Conservation (phyloP, 1,140 invertebrate genomes). For the Diorhabda carinulata region DNA sequence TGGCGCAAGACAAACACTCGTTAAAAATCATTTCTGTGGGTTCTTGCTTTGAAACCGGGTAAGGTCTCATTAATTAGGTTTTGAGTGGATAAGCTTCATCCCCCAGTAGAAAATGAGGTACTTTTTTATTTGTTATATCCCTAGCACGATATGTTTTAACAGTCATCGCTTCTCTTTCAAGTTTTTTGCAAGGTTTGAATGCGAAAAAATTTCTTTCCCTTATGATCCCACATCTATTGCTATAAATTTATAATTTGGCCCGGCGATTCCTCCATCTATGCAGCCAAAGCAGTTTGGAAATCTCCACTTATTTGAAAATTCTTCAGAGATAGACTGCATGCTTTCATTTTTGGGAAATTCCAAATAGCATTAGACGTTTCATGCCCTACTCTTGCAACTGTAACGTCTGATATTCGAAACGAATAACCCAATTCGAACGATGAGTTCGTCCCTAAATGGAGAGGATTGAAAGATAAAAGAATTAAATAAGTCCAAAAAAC, state of each 20-base stretch:
- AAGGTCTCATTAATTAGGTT: slow-evolving; percentile 25
- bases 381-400: slow-evolving; percentile 35
- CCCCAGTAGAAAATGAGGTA: slow-evolving; percentile 25
- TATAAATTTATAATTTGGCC: slow-evolving; percentile 47
- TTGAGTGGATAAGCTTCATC: slow-evolving; percentile 27
- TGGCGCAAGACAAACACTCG: slow-evolving; percentile 14
- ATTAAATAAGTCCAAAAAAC: slow-evolving; percentile 18
- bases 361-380: slow-evolving; percentile 42
- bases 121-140: slow-evolving; percentile 15
- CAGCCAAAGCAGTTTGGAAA: slow-evolving; percentile 43
- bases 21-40: slow-evolving; percentile 24
- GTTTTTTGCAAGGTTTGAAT: slow-evolving; percentile 16
- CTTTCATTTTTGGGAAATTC: slow-evolving; percentile 40
- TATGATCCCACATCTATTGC: slow-evolving; percentile 46
- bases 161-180: slow-evolving; percentile 12
- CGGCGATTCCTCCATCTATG: slow-evolving; percentile 19
- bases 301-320: slow-evolving; percentile 38
- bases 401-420: slow-evolving; percentile 24
- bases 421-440: slow-evolving; percentile 18
- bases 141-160: slow-evolving; percentile 9
- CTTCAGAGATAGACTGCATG: slow-evolving; percentile 40
- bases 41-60: neutral
- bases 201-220: slow-evolving; percentile 45
- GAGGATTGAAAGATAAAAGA: slow-evolving; percentile 19
- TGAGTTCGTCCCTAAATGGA: slow-evolving; percentile 19